Percentiles rank a stretch among this genome's conserved stretches.
These are phyloP conservation scores for Anastrepha obliqua DNA, from an alignment of 1,140 invertebrate species.

Conservation along the genomic window DNA sequence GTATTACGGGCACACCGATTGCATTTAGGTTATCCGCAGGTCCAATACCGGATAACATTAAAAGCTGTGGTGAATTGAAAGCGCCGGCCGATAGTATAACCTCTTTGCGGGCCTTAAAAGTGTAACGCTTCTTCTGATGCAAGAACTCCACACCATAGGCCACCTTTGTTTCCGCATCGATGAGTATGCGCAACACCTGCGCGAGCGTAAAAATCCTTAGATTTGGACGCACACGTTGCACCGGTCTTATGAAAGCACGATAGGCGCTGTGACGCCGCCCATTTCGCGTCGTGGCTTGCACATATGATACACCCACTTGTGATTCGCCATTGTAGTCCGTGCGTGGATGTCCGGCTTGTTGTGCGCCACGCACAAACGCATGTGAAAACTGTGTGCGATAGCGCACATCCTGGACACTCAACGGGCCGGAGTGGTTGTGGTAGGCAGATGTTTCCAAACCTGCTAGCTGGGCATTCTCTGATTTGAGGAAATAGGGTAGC, in stretches of 20 bases:
- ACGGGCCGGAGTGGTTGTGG: constrained; percentile 76
- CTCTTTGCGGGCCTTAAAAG: constrained; percentile 80
- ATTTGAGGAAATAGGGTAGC: constrained; percentile 80
- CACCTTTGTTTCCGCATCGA: constrained; percentile 77
- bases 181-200: constrained; percentile 80
- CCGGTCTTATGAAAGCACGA: constrained; percentile 78
- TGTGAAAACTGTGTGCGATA: constrained; percentile 76
- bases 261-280: constrained; percentile 77
- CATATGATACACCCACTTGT: constrained; percentile 79
- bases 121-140: constrained; percentile 73
- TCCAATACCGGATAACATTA: constrained; percentile 89
- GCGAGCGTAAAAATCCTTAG: constrained; percentile 78
- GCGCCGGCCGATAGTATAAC: constrained; percentile 84
- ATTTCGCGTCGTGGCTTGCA: constrained; percentile 77
- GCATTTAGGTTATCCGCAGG: constrained; percentile 80
- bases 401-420: constrained; percentile 75
- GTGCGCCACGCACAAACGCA: constrained; percentile 79
- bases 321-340: constrained; percentile 80
- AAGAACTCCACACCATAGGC: constrained; percentile 81
- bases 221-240: constrained; percentile 78
- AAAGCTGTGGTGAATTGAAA: constrained; percentile 86
- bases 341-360: constrained; percentile 76
- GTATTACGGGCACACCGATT: constrained; percentile 80
- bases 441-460: constrained; percentile 74
- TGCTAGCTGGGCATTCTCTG: constrained; percentile 76